Percentiles rank a stretch among this genome's conserved stretches.
phyloP scores from a whole-genome alignment of 2,113 vertebrate species.

The Shinisaurus crocodilurus region DNA sequence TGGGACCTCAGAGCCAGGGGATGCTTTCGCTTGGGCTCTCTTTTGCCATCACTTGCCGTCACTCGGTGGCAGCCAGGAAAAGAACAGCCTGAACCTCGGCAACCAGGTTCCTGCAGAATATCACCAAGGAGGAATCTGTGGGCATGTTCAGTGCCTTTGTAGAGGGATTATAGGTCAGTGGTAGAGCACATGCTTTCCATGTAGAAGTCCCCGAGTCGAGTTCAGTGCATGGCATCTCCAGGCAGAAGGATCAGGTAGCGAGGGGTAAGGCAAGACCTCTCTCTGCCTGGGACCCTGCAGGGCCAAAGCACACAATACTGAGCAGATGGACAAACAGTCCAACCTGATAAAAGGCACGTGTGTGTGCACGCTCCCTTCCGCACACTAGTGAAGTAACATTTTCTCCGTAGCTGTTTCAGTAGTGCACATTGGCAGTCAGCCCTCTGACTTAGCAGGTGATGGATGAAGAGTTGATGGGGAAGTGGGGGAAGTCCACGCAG shows the following conservation, averaged over 20 bases:
- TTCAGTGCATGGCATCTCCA: too few species aligned
- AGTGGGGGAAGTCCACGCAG: conserved; percentile 51
- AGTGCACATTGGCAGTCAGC: neutral
- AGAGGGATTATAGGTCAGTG: neutral
- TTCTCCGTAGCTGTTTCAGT: conserved; percentile 5
- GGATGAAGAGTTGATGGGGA: conserved; percentile 44
- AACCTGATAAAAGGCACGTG: neutral
- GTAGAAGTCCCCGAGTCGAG: too few species aligned
- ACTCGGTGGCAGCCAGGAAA: neutral
- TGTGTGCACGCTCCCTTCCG: neutral
- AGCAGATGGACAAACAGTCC: neutral
- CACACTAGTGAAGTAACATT: neutral
- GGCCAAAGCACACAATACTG: neutral
- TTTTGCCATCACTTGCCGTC: neutral
- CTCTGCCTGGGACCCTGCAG: neutral
- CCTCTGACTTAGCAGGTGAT: neutral
- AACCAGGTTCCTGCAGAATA: neutral
- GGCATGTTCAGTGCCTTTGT: neutral
- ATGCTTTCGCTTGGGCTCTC: neutral
- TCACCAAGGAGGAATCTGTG: neutral
- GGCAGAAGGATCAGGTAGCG: neutral
- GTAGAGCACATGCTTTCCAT: too few species aligned
- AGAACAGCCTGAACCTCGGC: neutral
- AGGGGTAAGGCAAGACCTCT: neutral
- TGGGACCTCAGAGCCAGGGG: neutral